Evolutionary conservation across 2,888 invertebrate genomes (phyloP), one percentile per base, ranked within the genome.

Genomic region (Caenorhabditis wallacei): DNA sequence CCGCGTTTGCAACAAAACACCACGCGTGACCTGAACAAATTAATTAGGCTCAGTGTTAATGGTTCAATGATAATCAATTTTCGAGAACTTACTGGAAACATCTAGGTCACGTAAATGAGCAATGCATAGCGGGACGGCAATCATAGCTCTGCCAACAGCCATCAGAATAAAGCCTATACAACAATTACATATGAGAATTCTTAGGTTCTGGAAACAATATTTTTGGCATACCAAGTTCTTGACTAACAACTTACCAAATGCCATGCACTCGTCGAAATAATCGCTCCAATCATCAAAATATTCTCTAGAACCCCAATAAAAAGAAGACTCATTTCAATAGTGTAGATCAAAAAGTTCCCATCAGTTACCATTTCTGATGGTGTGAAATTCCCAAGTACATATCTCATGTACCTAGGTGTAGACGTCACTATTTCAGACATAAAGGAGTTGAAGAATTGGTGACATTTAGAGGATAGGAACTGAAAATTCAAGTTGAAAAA

Each of bases 301-400:
- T 76, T 82, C 24, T 53, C 76, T 7, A 82, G 2, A 11, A 82
- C 53, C 20, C 76, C 75, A 37, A 82, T 43, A 0, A 64, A 1
- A 18, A 82, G 30, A 11, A 82, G 53, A 8, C 43, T 54, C 81
- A 82, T 43, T n/a, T 82, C 81, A 13, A 64, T 10, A 10, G 22
- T 7, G 26, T 82, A 82, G 13, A 82, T 82, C 8, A 53, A 18
- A 48, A 75, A 82, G 40, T 82, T 82, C 0, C 76, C 76, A n/a
- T 64, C 54, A n/a, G 81, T 82, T 13, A 82, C 81, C 76, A 76
- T 75, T 46, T 82, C 61, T 18, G 81, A 40, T 0, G 76, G 71
- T 10, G 81, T 82, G n/a, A 76, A 82, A 26, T 82, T 68, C 1
- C 81, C 81, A 13, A 51, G 66, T 13, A 54, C 26, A 43, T 54